These are phyloP conservation scores for Sarotherodon lohbergeri DNA, from an alignment of 2,113 vertebrate species.

Conservation along the genomic window DNA sequence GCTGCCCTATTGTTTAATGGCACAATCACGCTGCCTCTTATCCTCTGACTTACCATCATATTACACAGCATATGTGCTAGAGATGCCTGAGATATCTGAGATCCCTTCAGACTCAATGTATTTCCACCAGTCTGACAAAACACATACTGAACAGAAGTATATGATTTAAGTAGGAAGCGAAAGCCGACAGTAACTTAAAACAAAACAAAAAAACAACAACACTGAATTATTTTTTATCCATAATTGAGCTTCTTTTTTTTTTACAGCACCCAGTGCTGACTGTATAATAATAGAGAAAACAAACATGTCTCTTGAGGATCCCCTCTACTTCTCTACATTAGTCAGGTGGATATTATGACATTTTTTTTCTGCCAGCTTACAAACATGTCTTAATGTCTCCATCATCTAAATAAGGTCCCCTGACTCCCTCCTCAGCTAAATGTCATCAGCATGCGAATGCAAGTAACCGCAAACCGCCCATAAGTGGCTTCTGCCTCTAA, in stretches of 20 bases:
- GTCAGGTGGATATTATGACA: conserved; percentile 15
- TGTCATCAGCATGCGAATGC: conserved; percentile 53
- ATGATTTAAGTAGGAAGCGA: background rate
- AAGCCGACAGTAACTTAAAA: background rate
- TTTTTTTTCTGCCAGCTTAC: conserved; percentile 18
- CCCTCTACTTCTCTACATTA: background rate
- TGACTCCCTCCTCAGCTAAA: conserved; percentile 33
- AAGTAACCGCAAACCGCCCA: conserved; percentile 36
- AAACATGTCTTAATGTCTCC: conserved; percentile 45
- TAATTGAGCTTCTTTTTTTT: background rate
- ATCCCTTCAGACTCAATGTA: background rate
- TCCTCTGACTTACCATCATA: background rate
- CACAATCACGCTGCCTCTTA: background rate
- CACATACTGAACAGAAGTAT: background rate
- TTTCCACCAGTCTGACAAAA: background rate
- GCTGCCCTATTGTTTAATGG: background rate
- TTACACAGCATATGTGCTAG: background rate
- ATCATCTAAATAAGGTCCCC: conserved; percentile 49
- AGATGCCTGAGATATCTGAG: background rate
- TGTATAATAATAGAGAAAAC: conserved; percentile 17
- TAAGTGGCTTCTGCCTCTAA: conserved; percentile 48
- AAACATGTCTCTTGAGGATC: background rate
- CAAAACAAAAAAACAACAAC: background rate
- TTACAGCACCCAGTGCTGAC: background rate
- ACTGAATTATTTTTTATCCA: background rate